These are phyloP conservation scores for Arctocebus calabarensis DNA, from an alignment of 2,797 vertebrate genomes.

Conservation along the genomic window DNA sequence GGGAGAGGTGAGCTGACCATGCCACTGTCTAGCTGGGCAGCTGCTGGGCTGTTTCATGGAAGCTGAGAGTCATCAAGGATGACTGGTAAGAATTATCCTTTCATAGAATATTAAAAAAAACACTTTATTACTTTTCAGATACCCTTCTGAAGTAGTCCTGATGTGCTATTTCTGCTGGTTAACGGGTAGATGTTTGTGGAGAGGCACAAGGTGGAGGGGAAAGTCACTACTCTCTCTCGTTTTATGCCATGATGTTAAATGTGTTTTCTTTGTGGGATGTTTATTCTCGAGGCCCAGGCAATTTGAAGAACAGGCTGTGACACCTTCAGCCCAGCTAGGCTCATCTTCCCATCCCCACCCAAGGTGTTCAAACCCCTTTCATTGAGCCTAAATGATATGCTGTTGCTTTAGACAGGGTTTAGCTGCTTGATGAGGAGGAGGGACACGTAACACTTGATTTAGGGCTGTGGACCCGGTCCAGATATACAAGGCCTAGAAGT, in stretches of 20 bases:
- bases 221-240: slow-evolving; percentile 22
- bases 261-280: slow-evolving; percentile 20
- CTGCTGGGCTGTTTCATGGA: neutral
- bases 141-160: slow-evolving; percentile 55
- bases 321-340: neutral
- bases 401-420: neutral
- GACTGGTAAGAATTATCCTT: slow-evolving; percentile 40
- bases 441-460: neutral
- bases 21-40: neutral
- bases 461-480: neutral
- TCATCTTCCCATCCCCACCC: neutral
- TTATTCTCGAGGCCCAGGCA: neutral
- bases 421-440: neutral
- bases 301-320: slow-evolving; percentile 28
- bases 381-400: neutral
- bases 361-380: neutral
- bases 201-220: neutral
- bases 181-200: slow-evolving; percentile 40
- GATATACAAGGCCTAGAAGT: neutral
- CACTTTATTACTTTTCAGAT: slow-evolving; percentile 53
- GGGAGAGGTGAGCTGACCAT: neutral
- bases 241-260: slow-evolving; percentile 22
- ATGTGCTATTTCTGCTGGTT: slow-evolving; percentile 50
- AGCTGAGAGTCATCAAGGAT: neutral
- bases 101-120: slow-evolving; percentile 51